Conservation (phyloP, 2,113 vertebrate genomes). For the Erythrocercus mccallii region DNA sequence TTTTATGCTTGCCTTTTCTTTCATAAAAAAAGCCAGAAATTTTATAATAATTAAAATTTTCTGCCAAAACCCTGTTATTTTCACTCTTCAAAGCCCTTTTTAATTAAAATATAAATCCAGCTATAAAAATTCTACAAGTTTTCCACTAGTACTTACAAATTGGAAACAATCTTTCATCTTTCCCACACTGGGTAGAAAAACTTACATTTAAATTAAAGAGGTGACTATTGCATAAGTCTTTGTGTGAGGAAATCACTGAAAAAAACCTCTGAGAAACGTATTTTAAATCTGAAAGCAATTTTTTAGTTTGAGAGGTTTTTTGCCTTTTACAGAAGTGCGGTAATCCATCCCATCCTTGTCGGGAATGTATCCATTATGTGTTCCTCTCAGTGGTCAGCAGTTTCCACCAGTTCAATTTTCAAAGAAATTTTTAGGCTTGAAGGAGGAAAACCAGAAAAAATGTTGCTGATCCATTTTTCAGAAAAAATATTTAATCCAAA, state of each 20-base stretch:
- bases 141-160: background rate
- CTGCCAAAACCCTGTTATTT: background rate
- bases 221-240: background rate
- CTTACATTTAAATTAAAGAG: background rate
- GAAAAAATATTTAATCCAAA: background rate
- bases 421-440: background rate
- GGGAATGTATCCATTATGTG: background rate
- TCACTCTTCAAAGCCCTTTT: background rate
- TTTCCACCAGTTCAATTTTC: background rate
- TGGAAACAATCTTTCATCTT: background rate
- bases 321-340: background rate
- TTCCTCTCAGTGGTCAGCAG: background rate
- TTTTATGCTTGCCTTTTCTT: background rate
- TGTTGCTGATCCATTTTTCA: background rate
- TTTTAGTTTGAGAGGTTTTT: background rate
- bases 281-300: conserved; percentile 4
- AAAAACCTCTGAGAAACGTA: background rate
- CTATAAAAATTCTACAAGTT: background rate
- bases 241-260: background rate
- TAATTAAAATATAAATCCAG: conserved; percentile 9
- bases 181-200: background rate
- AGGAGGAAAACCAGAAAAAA: background rate
- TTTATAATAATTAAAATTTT: background rate
- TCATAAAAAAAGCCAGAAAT: background rate
- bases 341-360: background rate